Evolutionary conservation across 2,888 invertebrate genomes (phyloP).

Genomic region (Panzeria rudis): DNA sequence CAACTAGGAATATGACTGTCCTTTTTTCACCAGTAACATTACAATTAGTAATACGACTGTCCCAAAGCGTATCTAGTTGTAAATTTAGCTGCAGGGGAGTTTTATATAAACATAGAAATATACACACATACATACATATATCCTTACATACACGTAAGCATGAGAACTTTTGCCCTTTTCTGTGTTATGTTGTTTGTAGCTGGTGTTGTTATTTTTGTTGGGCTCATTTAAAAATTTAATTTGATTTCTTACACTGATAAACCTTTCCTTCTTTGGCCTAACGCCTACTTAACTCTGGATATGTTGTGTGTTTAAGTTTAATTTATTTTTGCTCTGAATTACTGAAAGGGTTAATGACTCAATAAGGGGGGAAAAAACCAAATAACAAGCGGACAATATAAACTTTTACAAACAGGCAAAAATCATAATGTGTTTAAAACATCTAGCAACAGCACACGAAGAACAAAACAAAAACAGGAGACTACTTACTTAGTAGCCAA

Average conservation of each 20-base stretch:
- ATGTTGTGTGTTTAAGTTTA: conserved; percentile 26
- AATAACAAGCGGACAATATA: conserved; percentile 41
- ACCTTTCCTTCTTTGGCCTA: conserved; percentile 62
- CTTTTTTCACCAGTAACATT: no score
- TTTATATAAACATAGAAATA: background rate
- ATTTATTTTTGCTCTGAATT: conserved; percentile 49
- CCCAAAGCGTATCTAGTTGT: no score
- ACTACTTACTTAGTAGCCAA: conserved; percentile 57
- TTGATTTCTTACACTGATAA: conserved; percentile 73
- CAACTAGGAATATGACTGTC: no score
- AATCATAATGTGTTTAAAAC: conserved; percentile 38
- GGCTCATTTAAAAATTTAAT: conserved; percentile 73
- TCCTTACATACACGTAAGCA: background rate
- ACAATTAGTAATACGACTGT: no score
- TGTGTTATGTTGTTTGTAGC: conserved; percentile 9
- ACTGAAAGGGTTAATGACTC: conserved; percentile 68
- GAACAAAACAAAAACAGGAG: conserved; percentile 28
- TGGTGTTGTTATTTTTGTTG: conserved; percentile 50
- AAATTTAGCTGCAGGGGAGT: no score
- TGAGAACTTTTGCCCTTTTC: conserved; percentile 58
- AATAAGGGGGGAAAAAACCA: conserved; percentile 39
- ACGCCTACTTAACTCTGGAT: conserved; percentile 69
- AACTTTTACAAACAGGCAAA: conserved; percentile 52
- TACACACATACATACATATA: background rate
- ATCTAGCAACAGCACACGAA: background rate